Percentiles rank a stretch among this genome's conserved stretches.
These are phyloP conservation scores for Ptychoptera albimana DNA, from an alignment of 2,888 invertebrate species.

Conservation along the genomic window DNA sequence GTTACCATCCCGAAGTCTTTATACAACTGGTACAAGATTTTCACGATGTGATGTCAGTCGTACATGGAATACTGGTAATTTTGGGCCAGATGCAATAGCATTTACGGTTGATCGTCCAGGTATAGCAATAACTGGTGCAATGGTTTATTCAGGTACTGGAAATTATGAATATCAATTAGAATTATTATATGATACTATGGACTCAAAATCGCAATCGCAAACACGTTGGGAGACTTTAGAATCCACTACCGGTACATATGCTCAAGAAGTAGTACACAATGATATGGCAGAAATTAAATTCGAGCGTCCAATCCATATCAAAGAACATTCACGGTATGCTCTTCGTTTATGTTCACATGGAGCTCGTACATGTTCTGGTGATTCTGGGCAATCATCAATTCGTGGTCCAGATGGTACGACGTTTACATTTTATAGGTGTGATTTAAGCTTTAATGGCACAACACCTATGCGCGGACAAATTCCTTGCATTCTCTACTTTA, in stretches of 20 bases:
- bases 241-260: constrained; percentile 66
- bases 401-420: constrained; percentile 86
- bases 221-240: constrained; percentile 84
- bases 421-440: constrained; percentile 81
- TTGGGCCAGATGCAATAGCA: constrained; percentile 91
- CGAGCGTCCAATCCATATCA: constrained; percentile 70
- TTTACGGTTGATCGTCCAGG: constrained; percentile 85
- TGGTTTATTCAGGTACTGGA: constrained; percentile 78
- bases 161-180: constrained; percentile 85
- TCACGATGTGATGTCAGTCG: constrained; percentile 76
- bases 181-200: constrained; percentile 59
- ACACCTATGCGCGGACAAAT: constrained; percentile 89
- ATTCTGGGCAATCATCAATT: constrained; percentile 74
- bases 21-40: constrained; percentile 79
- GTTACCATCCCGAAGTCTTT: constrained; percentile 50
- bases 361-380: constrained; percentile 86
- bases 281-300: constrained; percentile 86
- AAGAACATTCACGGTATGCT: constrained; percentile 81
- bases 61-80: constrained; percentile 95
- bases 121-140: constrained; percentile 75
- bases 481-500: constrained; percentile 70
- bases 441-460: constrained; percentile 92
- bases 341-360: constrained; percentile 78
- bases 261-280: constrained; percentile 69
- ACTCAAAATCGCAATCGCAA: constrained; percentile 27